phyloP scores from a whole-genome alignment of 1,140 invertebrate species.

The Drosophila prosaltans region DNA sequence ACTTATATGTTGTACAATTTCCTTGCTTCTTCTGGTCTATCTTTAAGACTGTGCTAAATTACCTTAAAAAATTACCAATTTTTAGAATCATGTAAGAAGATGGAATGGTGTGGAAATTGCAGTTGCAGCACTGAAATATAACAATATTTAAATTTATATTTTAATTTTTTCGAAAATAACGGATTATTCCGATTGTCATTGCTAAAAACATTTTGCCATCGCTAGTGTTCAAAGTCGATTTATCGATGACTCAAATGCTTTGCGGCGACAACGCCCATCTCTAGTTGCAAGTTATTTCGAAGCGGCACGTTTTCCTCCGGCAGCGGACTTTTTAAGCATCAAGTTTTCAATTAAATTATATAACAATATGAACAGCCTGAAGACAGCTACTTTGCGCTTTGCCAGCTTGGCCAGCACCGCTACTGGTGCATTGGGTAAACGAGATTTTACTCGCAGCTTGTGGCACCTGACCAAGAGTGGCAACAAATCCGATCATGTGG shows the following conservation, averaged over 20 bases:
- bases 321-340: background rate
- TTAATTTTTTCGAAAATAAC: too few species aligned
- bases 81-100: too few species aligned
- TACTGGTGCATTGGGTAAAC: conserved; percentile 84
- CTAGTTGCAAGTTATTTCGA: conserved; percentile 6
- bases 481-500: conserved; percentile 45
- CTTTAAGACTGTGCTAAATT: too few species aligned
- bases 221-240: too few species aligned
- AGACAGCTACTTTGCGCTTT: conserved; percentile 85
- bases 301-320: background rate
- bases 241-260: too few species aligned
- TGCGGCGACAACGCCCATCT: background rate
- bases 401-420: conserved; percentile 83
- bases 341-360: conserved; percentile 50
- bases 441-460: conserved; percentile 86
- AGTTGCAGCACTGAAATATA: too few species aligned
- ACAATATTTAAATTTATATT: too few species aligned
- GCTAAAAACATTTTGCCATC: too few species aligned
- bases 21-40: too few species aligned
- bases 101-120: too few species aligned
- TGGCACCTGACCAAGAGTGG: conserved; percentile 87
- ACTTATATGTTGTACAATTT: background rate
- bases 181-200: too few species aligned
- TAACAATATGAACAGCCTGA: conserved; percentile 88
- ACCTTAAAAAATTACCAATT: too few species aligned